Base-by-base conservation (phyloP, 1,140 invertebrate genomes). In the Formica exsecta region DNA sequence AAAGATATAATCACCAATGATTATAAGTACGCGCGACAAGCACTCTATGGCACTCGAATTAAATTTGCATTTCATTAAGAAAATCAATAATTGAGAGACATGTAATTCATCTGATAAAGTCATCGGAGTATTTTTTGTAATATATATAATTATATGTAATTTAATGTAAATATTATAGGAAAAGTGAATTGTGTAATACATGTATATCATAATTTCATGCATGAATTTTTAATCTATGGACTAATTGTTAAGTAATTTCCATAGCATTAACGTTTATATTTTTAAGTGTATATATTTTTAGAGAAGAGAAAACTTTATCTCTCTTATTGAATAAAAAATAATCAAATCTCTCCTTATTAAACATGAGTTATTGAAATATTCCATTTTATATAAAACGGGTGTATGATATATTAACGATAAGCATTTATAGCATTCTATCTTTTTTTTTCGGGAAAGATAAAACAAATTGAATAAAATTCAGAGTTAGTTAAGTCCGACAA, bases 31-130 rank as follows among this genome's bases (percentile, higher is more conserved):
- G 25, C 38, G 44, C 62, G 62, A 66, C 75, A 68, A 79, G 62
- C 32, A 68, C 54, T 79, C 62, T 66, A 68, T 48, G 29, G 61
- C 32, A 8, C 32, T 32, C 41, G 44, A 51, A 25, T 65, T 79
- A 66, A 65, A 79, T 79, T 79, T 68, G 62, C 62, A 68, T 32
- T 79, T 48, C n/a, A 79, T 68, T 54, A 79, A 79, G 29, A 66
- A n/a, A n/a, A 79, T 32, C 51, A 79, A 36, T 79, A 64, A 79
- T 29, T 1, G 25, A 29, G 25, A 66, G 44, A 64, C 62, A 32
- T 38, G 62, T 66, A 51, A 64, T 64, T 64, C n/a, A 79, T 79
- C 62, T 79, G 7, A n/a, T 66, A 59, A 79, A 79, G 66, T 66
- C 79, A 86, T 76, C 73, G 19, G 11, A 68, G 19, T 54, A 44